Evolutionary conservation across 2,888 invertebrate species (phyloP), one percentile per base, ranked within the genome.

Genomic region (Lordiphosa andalusiaca): DNA sequence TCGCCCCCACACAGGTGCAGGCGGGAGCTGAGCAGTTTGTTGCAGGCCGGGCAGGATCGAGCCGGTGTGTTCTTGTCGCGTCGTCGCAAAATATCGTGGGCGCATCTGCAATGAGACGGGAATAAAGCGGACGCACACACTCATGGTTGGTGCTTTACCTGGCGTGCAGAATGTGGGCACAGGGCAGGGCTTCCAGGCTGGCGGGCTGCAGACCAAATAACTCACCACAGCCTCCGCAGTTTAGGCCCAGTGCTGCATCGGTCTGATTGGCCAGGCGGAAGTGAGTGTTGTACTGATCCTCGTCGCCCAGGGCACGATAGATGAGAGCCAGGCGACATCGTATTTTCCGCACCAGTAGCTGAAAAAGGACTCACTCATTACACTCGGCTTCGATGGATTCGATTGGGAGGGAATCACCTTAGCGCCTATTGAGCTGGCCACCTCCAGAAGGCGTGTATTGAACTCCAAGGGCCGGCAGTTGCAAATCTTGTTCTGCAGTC

Each of bases 401-500:
- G 3, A 4, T 5, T 9, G 3, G 2, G 10, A 10, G 30, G 30
- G 30, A 9, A 30, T 9, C 9, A 95, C 95, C 92, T 95, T 96
- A 49, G 96, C 94, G n/a, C 96, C 96, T 69, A 96, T 94, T 13
- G 94, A 94, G 76, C 94, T 94, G 46, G 95, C 95, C 2, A 96
- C 95, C 87, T 96, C 96, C 68, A 96, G 89, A 16, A 96, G 89
- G 60, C 95, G 91, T 1, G 95, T 95, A 88, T 96, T 96, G 88
- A 96, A 96, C 88, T 96, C 96, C 61, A 96, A 89, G 0, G 96
- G 96, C 57, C 95, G 91, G 87, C 96, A 96, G 89, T 96, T 95
- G 89, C 96, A 96, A 80, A 96, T 96, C 86, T 95, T 93, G 82
- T 94, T 95, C 84, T 96, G 89, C 19, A 89, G 71, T 13, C 95